phyloP scores from a whole-genome alignment of 1,140 invertebrate species.

The Druon quercuslanigerum region DNA sequence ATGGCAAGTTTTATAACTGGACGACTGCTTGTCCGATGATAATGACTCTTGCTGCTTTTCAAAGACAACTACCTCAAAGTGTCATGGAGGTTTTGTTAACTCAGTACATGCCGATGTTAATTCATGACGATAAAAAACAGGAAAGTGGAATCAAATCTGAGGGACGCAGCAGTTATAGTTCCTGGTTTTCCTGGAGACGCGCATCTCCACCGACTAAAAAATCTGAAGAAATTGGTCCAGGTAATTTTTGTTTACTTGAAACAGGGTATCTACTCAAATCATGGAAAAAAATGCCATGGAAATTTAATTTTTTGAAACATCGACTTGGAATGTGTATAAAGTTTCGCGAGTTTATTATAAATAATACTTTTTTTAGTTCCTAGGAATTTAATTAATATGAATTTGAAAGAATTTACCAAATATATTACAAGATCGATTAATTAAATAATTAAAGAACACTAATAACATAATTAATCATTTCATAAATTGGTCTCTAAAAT shows the following conservation, averaged over 20 bases:
- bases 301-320: neutral
- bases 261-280: too few species aligned
- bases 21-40: constrained; percentile 90
- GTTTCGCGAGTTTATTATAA: too few species aligned
- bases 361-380: too few species aligned
- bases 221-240: constrained; percentile 50
- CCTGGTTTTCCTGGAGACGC: constrained; percentile 80
- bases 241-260: constrained; percentile 29
- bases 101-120: constrained; percentile 69
- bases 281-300: neutral
- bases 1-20: constrained; percentile 93
- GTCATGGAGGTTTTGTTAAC: constrained; percentile 68
- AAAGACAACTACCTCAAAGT: constrained; percentile 84
- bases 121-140: constrained; percentile 64
- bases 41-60: constrained; percentile 88
- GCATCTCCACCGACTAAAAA: constrained; percentile 68
- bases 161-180: constrained; percentile 70
- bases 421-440: too few species aligned
- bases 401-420: too few species aligned
- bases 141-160: constrained; percentile 63
- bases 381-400: too few species aligned
- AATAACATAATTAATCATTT: too few species aligned
- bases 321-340: too few species aligned
- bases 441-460: too few species aligned
- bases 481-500: neutral